Evolutionary conservation across 64 coral and sea anemone species (phyloP).

Genomic region (Porites australiensis): DNA sequence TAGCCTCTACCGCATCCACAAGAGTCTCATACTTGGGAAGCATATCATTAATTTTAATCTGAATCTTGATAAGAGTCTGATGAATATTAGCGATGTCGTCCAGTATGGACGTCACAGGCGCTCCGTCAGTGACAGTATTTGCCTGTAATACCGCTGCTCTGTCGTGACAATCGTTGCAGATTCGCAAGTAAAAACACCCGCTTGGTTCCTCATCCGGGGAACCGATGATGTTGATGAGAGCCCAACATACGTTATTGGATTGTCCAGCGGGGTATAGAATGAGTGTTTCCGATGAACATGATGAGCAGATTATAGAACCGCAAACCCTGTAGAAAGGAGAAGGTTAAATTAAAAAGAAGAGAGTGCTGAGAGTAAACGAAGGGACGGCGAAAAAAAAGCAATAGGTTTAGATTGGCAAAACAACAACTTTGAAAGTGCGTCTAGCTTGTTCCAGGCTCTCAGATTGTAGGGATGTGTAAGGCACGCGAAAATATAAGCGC

Average conservation of each 20-base stretch:
- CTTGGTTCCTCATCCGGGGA: constrained; percentile 85
- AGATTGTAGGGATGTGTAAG: too few species aligned
- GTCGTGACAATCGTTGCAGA: constrained; percentile 82
- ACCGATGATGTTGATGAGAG: constrained; percentile 86
- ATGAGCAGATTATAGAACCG: constrained; percentile 77
- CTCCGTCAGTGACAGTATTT: constrained; percentile 51
- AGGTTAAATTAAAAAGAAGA: too few species aligned
- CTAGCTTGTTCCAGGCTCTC: too few species aligned
- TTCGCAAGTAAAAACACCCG: constrained; percentile 78
- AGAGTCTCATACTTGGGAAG: constrained; percentile 89
- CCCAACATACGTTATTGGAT: constrained; percentile 62
- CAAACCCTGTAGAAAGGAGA: constrained; percentile 74
- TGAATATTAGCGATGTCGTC: constrained; percentile 78
- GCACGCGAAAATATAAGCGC: too few species aligned
- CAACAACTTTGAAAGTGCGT: too few species aligned
- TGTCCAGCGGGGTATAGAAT: constrained; percentile 59
- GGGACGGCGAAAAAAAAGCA: too few species aligned
- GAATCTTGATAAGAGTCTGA: constrained; percentile 55
- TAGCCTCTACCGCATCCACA: constrained; percentile 87
- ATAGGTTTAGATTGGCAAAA: too few species aligned
- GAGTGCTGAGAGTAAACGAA: too few species aligned
- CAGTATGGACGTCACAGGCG: constrained; percentile 35
- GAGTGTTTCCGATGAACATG: constrained; percentile 83
- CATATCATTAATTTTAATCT: constrained; percentile 73
- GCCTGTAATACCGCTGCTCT: constrained; percentile 73